Percentiles rank a stretch among this genome's conserved stretches.
These are phyloP conservation scores for Sarcophaga rosellei DNA, from an alignment of 2,888 invertebrate species.

Conservation along the genomic window DNA sequence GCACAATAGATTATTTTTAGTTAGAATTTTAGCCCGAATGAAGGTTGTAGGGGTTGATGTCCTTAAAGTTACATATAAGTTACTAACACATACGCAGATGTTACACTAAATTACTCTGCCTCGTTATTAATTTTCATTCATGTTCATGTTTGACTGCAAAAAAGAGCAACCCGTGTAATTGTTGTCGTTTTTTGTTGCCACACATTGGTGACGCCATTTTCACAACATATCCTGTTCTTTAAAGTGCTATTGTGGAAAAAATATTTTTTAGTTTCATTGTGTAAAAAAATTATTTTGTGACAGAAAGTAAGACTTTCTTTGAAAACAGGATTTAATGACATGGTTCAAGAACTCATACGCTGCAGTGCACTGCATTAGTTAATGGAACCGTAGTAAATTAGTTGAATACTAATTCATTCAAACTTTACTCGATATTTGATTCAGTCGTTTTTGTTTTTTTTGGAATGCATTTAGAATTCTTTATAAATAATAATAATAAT, in stretches of 20 bases:
- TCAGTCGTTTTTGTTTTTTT: no score
- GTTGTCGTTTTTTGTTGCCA: conserved; percentile 37
- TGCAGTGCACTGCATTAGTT: background rate
- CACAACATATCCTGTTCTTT: conserved; percentile 22
- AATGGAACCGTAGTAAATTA: background rate
- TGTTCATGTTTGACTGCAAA: conserved; percentile 50
- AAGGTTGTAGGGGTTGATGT: no score
- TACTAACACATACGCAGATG: conserved; percentile 23
- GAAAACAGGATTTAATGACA: no score
- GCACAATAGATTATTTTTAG: no score
- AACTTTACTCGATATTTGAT: no score
- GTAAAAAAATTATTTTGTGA: background rate
- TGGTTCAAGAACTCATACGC: no score
- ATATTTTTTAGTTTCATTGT: background rate
- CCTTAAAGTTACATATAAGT: no score
- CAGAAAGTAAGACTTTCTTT: no score
- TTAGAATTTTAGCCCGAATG: no score
- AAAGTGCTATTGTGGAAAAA: background rate
- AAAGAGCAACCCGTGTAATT: conserved; percentile 25
- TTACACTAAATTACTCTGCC: conserved; percentile 72
- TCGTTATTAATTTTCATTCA: conserved; percentile 72
- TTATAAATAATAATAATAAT: no score
- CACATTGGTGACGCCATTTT: conserved; percentile 40
- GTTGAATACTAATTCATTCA: background rate
- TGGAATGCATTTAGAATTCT: no score